Evolutionary conservation across 1,140 invertebrate species (phyloP), one percentile per base, ranked within the genome.

Genomic region (Microplitis mediator): DNA sequence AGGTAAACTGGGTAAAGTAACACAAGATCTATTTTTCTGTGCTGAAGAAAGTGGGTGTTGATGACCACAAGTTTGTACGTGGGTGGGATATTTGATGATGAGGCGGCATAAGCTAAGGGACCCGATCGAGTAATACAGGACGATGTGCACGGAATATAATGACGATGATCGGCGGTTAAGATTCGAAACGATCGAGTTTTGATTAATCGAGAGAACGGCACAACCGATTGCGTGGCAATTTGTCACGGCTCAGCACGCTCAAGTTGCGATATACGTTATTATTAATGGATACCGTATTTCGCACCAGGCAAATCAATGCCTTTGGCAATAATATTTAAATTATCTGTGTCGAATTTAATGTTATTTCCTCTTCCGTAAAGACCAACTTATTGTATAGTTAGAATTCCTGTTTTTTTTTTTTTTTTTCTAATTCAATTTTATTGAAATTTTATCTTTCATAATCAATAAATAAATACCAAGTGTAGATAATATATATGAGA

Each of bases 171-270:
- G 2, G 14, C n/a, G 50, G 31, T 16, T 3, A 62, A 54, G 50
- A 65, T 31, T 65, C 50, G 56, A 71, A 63, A 71, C 61, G 61
- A 71, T 65, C 50, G 58, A 62, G 58, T 71, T 71, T 71, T 71
- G 69, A 71, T 71, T 71, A 65, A 71, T 71, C 32, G 69, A 65
- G n/a, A 51, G n/a, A 31, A 54, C 32, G 34, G 11, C 4, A 31
- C 35, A 71, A 35, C 11, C 45, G n/a, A 65, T 61, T 56, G 61
- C 62, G 61, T 56, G 51, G 32, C 62, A 71, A 71, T 71, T 71
- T 71, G 62, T 71, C 69, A 71, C 51, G 62, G 9, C 16, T 23
- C 65, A 54, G 31, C 50, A 54, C 13, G 16, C 31, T 13, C 34
- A 51, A 51, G 4, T 51, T 65, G n/a, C 5, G 6, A 35, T 51